Percentiles rank a stretch among this genome's conserved stretches.
Evolutionary conservation across 1,140 invertebrate genomes (phyloP).

Genomic region (Eueides isabella): DNA sequence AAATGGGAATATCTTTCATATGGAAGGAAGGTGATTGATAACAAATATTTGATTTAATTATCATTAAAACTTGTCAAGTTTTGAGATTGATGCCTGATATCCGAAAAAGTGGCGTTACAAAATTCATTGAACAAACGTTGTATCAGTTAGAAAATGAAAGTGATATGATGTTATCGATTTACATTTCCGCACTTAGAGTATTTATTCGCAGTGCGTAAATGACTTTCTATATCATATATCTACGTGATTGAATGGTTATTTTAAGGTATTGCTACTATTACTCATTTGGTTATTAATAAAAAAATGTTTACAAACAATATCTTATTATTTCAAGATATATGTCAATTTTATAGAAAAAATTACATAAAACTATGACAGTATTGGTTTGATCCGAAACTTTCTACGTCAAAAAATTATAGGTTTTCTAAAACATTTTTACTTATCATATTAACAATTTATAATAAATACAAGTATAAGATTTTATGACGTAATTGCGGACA

Average conservation of each 20-base stretch:
- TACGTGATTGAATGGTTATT: neutral
- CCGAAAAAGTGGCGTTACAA: neutral
- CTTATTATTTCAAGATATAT: too few species aligned
- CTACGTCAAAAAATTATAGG: too few species aligned
- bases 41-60: neutral
- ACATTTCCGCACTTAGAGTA: constrained; percentile 6
- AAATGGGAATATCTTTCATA: too few species aligned
- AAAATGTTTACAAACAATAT: too few species aligned
- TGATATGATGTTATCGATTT: constrained; percentile 8
- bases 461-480: neutral
- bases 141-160: constrained; percentile 8
- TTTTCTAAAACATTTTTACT: too few species aligned
- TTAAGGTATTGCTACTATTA: neutral
- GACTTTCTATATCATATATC: neutral
- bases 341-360: too few species aligned
- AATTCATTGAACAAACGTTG: neutral
- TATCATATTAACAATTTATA: neutral
- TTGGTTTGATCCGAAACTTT: too few species aligned
- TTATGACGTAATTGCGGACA: neutral
- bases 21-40: too few species aligned
- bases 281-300: neutral
- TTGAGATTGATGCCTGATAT: neutral
- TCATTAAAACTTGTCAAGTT: too few species aligned
- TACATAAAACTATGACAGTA: too few species aligned
- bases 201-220: neutral